Evolutionary conservation across 2,888 invertebrate genomes (phyloP), one percentile per base, ranked within the genome.

Genomic region (Drosophila koepferae): DNA sequence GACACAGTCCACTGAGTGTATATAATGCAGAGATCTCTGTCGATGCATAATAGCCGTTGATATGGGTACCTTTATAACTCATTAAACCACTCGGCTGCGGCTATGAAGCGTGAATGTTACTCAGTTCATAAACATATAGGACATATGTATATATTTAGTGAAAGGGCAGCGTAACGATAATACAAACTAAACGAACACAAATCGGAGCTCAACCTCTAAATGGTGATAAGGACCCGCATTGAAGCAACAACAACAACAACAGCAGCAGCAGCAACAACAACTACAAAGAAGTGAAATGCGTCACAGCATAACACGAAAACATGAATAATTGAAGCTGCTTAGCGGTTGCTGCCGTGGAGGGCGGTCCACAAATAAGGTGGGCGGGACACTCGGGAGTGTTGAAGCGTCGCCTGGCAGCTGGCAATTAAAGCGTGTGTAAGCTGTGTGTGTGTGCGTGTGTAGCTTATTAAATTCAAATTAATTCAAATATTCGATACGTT

Each of bases 311-410:
- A 54, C 68, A 65, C 74, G 70, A 59, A 79, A 79, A 78, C 74
- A 81, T 79, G 79, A 79, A 79, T 79, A 79, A 79, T 79, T 74
- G 78, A 74, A 70, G 74, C 70, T 70, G 81, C 49, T 68, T 64
- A 61, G 77, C 41, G 80, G 60, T 63, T 61, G 63, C 10, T 40
- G 48, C 23, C 12, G 40, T 6, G 38, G 48, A 34, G 9, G 41
- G 44, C 28, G 20, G 16, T 5, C 20, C 16, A 6, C 10, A n/a
- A 28, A 14, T 2, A n/a, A 8, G 43, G 7, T 43, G 14, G 16
- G 31, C 9, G 36, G n/a, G 8, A 1, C 20, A 14, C 18, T 16
- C 20, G 51, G 16, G 53, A 36, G 66, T 63, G 51, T 65, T 49
- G 60, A 56, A 40, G 54, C 62, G 73, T 65, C 66, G 66, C 78